Evolutionary conservation across 1,140 invertebrate genomes (phyloP).

Genomic region (Copidosoma floridanum): DNA sequence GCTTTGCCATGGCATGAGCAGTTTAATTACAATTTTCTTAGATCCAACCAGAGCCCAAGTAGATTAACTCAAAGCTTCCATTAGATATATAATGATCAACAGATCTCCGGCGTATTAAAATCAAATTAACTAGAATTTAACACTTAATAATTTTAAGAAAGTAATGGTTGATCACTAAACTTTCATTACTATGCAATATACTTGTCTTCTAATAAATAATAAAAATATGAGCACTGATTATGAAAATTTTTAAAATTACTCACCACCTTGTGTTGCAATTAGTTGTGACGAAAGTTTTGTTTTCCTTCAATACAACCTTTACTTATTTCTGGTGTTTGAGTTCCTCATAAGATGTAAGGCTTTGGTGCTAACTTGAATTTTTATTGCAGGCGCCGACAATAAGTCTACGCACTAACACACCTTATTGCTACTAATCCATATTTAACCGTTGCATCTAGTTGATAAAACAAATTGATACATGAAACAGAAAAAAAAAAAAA

Average conservation of each 20-base stretch:
- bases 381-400: constrained; percentile 61
- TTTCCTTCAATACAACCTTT: no score
- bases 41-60: no score
- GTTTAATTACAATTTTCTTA: no score
- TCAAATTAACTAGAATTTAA: not conserved
- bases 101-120: no score
- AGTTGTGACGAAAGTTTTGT: no score
- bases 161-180: constrained; percentile 1
- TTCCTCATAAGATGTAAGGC: constrained; percentile 12
- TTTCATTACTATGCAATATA: not conserved
- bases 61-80: no score
- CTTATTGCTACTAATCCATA: constrained; percentile 54
- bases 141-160: constrained; percentile 16
- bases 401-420: constrained; percentile 56
- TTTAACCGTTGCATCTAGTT: constrained; percentile 51
- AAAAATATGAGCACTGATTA: not conserved
- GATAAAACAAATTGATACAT: no score
- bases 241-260: not conserved
- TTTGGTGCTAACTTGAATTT: constrained; percentile 51
- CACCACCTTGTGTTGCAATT: not conserved
- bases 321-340: constrained; percentile 10
- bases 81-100: no score
- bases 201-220: not conserved
- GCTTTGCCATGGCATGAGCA: no score
- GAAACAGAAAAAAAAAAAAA: no score